Evolutionary conservation across 2,113 vertebrate genomes (phyloP).

Genomic region (Sinocyclocheilus grahami): DNA sequence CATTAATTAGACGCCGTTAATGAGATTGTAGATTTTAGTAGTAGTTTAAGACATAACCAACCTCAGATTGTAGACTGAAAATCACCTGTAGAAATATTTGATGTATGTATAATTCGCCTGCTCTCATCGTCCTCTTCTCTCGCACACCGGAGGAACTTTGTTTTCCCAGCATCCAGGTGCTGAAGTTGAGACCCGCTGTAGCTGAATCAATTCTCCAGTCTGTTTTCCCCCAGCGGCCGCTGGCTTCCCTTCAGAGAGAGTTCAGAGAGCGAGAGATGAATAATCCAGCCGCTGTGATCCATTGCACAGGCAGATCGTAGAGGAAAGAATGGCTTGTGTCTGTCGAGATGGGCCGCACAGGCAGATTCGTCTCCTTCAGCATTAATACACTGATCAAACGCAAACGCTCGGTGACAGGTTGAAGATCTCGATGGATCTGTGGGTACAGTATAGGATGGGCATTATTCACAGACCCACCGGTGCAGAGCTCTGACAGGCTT

Average conservation of each 20-base stretch:
- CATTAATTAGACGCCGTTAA: neutral
- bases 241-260: constrained; percentile 12
- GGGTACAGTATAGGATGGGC: constrained; percentile 17
- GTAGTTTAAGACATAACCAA: neutral
- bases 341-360: constrained; percentile 29
- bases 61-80: neutral
- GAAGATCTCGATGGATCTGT: constrained; percentile 9
- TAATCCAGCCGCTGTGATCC: constrained; percentile 3
- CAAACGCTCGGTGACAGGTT: too few relatives aligned
- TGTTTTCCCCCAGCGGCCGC: neutral
- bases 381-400: constrained; percentile 54
- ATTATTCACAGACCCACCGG: too few relatives aligned
- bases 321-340: constrained; percentile 38
- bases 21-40: neutral
- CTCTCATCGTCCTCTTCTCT: neutral
- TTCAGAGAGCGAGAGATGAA: constrained; percentile 14
- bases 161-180: neutral
- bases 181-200: constrained; percentile 21
- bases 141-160: neutral
- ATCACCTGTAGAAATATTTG: neutral
- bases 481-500: constrained; percentile 36
- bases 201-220: constrained; percentile 1
- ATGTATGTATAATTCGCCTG: too few relatives aligned
- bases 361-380: constrained; percentile 52
- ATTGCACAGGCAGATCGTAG: constrained; percentile 27